Evolutionary conservation across 2,797 vertebrate species (phyloP), one percentile per base, ranked within the genome.

Genomic region (Myripristis jacobus): DNA sequence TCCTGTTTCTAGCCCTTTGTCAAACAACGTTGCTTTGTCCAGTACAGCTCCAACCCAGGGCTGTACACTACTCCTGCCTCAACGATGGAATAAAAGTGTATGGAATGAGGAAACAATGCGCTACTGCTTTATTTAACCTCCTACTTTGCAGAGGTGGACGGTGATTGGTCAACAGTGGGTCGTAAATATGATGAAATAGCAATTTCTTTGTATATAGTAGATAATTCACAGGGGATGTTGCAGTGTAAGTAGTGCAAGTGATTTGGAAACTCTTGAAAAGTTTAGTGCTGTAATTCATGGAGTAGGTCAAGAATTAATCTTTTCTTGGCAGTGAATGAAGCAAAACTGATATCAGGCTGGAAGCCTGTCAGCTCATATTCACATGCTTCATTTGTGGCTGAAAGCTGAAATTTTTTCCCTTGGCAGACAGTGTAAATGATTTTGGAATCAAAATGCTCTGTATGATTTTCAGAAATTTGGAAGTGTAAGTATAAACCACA

Each of bases 181-280:
- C 64, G 87, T 94, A 93, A 93, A 94, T 36, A 71, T 77, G 82
- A 86, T 69, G 87, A 90, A 81, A 89, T 77, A 66, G 66, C 29
- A 47, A 21, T 15, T n/a, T 11, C 21, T 4, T 0, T 48, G 27
- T 43, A 67, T n/a, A 31, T 1, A 31, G 29, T 31, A 60, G 66
- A 75, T 76, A 59, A 48, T 51, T 16, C 12, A 13, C 36, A 31
- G 24, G 21, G n/a, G 4, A 27, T 3, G 5, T 4, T 44, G 53
- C 22, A 11, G 11, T 48, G 19, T 61, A 38, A 46, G 50, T 36
- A 31, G 3, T 36, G 10, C 21, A 24, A 15, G 19, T 16, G 6
- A 21, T 19, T 22, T 12, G 29, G 44, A 24, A 46, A 22, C 11
- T 6, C 10, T 16, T 6, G n/a, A 6, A 2, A 46, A 36, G 53